phyloP scores from a whole-genome alignment of 2,113 vertebrate species.

The Mesembrinibis cayennensis region DNA sequence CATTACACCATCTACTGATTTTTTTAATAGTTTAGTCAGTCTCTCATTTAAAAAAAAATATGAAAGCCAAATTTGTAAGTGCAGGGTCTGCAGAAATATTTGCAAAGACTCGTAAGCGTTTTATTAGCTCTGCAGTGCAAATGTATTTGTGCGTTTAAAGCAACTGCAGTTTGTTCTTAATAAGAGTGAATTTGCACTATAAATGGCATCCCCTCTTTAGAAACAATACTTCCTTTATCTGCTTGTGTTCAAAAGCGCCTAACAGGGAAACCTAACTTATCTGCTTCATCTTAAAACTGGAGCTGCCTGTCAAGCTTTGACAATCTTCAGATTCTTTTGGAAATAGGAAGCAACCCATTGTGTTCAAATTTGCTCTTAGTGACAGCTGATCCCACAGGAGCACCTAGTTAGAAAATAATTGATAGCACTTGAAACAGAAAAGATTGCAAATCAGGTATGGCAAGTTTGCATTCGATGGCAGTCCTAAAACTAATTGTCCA shows the following conservation, averaged over 20 bases:
- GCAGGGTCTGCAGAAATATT: background rate
- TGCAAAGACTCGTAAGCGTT: background rate
- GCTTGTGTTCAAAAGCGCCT: constrained; percentile 41
- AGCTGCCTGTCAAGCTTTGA: constrained; percentile 52
- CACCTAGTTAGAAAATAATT: constrained; percentile 56
- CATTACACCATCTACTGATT: background rate
- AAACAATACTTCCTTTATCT: constrained; percentile 60
- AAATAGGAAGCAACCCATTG: constrained; percentile 72
- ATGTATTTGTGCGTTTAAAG: constrained; percentile 25
- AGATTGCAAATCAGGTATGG: constrained; percentile 26
- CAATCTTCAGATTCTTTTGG: constrained; percentile 61
- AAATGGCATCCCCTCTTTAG: constrained; percentile 31
- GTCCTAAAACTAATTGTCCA: constrained; percentile 43
- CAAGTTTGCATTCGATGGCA: constrained; percentile 19
- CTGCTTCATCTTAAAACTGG: constrained; percentile 59
- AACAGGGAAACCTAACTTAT: constrained; percentile 64
- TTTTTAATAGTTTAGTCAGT: background rate
- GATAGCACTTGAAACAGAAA: constrained; percentile 41
- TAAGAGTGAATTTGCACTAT: constrained; percentile 27
- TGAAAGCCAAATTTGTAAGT: background rate
- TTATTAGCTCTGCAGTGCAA: constrained; percentile 28
- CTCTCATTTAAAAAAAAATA: background rate
- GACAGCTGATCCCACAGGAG: constrained; percentile 65
- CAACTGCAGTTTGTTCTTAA: constrained; percentile 17
- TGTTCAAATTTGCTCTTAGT: constrained; percentile 61